Evolutionary conservation across 2,888 invertebrate genomes (phyloP), one percentile per base, ranked within the genome.

Genomic region (Perdita meconis): DNA sequence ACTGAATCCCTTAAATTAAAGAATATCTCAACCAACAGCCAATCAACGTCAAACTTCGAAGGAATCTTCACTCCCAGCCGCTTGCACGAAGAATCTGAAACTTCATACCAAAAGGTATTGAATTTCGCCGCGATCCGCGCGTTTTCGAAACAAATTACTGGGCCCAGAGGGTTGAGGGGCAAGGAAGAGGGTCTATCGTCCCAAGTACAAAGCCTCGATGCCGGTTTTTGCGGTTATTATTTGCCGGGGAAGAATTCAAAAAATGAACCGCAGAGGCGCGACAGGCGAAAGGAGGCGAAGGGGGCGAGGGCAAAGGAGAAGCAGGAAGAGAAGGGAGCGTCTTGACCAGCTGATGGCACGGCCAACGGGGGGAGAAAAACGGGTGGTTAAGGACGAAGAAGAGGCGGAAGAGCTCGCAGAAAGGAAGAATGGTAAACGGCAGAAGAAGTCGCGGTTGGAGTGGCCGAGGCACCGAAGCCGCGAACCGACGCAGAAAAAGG

Each of bases 371-470:
- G 36, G 59, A 40, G 78, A 77, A 78, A 60, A 77, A 78, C 61
- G 57, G 56, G 30, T 44, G 70, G 66, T 66, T 53, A 55, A 63
- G 70, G 59, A 75, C 56, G 77, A 77, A 77, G 76, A 78, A 76
- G 68, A 78, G 64, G 77, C 77, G 77, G 77, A 78, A 76, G 77
- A 77, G 78, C 19, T 51, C 51, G 77, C 51, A 70, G 78, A 70
- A 77, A 77, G 70, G 77, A 78, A 69, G 77, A 78, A 74, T 78
- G 75, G 78, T 70, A 70, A 70, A 78, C 70, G 77, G 70, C 53
- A 38, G 66, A 77, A 78, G 78, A 78, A 78, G 26, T 63, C 78
- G 70, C 66, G 78, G 78, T 71, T 53, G 63, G 26, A 63, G 57
- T 30, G 34, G 30, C 22, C 36, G 22, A 30, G 26, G 16, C 53